A percentile compares a stretch with the other conserved stretches of the same genome.
Conservation (phyloP, 2,888 invertebrate species). For the Vesta saturnalis region DNA sequence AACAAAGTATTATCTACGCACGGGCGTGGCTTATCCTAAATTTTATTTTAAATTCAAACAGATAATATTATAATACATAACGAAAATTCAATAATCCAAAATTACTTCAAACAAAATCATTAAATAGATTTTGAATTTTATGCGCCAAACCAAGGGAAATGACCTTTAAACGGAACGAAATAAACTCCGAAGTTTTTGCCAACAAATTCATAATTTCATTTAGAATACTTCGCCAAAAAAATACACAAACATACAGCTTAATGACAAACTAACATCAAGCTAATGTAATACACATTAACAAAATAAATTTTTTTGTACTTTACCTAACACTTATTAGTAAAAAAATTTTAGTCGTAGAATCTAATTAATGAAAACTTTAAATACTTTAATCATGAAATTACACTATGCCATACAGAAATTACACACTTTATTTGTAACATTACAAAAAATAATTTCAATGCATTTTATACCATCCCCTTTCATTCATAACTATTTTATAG, state of each 20-base stretch:
- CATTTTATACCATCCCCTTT: too few relatives aligned
- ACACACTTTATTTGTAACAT: too few relatives aligned
- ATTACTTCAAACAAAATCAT: neutral
- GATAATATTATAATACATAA: neutral
- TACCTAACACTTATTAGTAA: too few relatives aligned
- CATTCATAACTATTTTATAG: too few relatives aligned
- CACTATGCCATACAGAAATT: too few relatives aligned
- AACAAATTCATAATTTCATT: neutral
- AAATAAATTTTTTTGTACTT: too few relatives aligned
- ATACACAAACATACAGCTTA: neutral
- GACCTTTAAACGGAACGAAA: neutral
- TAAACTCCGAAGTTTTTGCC: neutral
- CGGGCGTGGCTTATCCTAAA: conserved; percentile 35
- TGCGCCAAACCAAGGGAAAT: neutral
- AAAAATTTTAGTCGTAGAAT: too few relatives aligned
- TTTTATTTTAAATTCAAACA: conserved; percentile 1
- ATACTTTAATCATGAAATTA: too few relatives aligned
- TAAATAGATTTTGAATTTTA: neutral
- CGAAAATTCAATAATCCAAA: neutral
- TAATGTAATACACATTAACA: too few relatives aligned
- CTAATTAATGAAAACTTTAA: too few relatives aligned
- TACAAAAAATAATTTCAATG: too few relatives aligned
- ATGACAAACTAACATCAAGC: neutral
- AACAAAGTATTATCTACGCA: conserved; percentile 37
- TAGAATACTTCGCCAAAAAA: neutral